A percentile compares a stretch with the other conserved stretches of the same genome.
Evolutionary conservation across 2,113 vertebrate genomes (phyloP).

Genomic region (Stegastes partitus): DNA sequence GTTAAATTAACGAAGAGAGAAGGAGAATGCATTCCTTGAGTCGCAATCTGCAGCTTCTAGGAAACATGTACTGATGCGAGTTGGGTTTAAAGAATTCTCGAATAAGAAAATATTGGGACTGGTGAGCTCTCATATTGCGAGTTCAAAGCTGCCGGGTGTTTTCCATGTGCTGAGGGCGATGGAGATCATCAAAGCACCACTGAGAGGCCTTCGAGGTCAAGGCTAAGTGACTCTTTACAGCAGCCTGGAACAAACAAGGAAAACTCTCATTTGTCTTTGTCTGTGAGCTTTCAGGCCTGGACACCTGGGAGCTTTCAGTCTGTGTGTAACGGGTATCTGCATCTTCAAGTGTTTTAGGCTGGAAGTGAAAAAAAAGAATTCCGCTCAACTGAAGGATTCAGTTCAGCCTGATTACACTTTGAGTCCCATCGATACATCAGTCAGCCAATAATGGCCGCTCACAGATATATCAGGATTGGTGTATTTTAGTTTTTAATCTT

Average conservation of each 20-base stretch:
- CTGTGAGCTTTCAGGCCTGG: constrained; percentile 42
- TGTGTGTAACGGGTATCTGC: background rate
- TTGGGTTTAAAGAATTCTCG: constrained; percentile 6
- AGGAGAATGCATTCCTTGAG: constrained; percentile 8
- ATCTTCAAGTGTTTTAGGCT: constrained; percentile 41
- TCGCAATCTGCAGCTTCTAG: constrained; percentile 31
- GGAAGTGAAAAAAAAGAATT: constrained; percentile 25
- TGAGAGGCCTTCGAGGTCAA: constrained; percentile 36
- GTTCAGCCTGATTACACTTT: no score
- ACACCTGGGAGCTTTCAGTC: constrained; percentile 60
- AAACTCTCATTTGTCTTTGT: constrained; percentile 62
- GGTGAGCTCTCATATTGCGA: constrained; percentile 9
- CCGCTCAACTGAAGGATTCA: background rate
- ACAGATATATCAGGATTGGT: no score
- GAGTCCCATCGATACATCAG: no score
- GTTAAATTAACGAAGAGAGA: constrained; percentile 50
- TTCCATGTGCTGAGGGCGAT: constrained; percentile 14
- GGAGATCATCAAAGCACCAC: constrained; percentile 54
- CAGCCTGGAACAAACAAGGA: constrained; percentile 25
- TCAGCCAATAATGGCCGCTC: no score
- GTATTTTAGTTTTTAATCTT: no score
- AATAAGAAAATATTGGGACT: background rate
- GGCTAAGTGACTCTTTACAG: constrained; percentile 58
- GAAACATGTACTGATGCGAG: background rate
- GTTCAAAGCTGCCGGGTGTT: constrained; percentile 51